Base-by-base conservation (phyloP, 2,797 vertebrate species). In the Coregonus suidteri region DNA sequence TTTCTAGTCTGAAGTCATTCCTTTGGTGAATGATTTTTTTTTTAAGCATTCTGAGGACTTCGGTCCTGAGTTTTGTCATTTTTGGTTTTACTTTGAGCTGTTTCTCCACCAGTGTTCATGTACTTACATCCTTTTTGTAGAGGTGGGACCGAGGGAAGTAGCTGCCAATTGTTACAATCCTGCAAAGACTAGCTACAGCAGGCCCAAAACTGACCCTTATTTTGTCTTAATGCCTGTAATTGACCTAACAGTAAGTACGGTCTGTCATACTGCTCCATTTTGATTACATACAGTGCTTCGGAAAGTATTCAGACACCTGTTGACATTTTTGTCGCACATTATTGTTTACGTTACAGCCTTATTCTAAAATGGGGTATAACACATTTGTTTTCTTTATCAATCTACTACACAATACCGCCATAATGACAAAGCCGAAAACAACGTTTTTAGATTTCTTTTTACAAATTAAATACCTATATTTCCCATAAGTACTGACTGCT, bases 1-100 rank as follows among this genome's bases (percentile, higher is more conserved):
- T 91, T 88, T 90, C 83, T 88, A 86, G 90, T 90, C 84, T 20
- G 20, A 88, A 84, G 80, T 56, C 35, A 70, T 80, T 78, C 16
- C 81, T 81, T 74, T 82, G 65, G 68, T 69, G 70, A 82, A 69
- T 65, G 74, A 72, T 20, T 59, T 78, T 76, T 69, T 69, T 77
- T 35, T 74, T 30, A 71, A 64, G 18, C 30, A 15, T 69, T 62
- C 18, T 69, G 5, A 52, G 47, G 34, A 54, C n/a, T 56, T 47
- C 18, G 25, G 3, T 25, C 37, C 7, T 25, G 66, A 30, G 14
- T 67, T 68, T 37, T 64, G n/a, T 64, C 20, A 34, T 34, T 4
- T 66, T n/a, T 71, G 35, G 35, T 69, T 69, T 69, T 34, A n/a
- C 18, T 20, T 34, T 7, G 68, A 15, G 35, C 68, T 47, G 35